Base-by-base conservation (phyloP, 2,888 invertebrate genomes). In the Orthosia cruda region DNA sequence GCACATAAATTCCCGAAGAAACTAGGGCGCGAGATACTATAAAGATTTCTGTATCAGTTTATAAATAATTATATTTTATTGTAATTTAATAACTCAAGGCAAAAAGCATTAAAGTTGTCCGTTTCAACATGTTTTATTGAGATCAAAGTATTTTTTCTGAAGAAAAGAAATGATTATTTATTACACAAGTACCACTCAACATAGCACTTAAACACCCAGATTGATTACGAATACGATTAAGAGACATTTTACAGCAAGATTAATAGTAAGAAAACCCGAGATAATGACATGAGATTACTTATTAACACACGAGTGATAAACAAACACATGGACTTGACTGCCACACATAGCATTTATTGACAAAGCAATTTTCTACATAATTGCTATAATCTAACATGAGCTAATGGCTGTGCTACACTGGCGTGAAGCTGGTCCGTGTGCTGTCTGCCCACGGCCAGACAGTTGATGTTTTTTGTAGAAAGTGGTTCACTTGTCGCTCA, bases 391-490 rank as follows among this genome's bases (percentile, higher is more conserved):
- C 3, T 12, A 26, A 12, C 16, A 13, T 12, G 45, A 54, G 64
- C 26, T 69, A 47, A 77, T 45, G 54, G 16, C 65, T 63, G 23
- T 5, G 64, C 50, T 50, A 40, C 65, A 71, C 52, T 16, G 15
- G 54, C 49, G 26, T 58, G 61, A 45, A 62, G 65, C 54, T 59
- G 68, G 65, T 49, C n/a, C 23, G 50, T 58, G 55, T 58, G 75
- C 16, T 26, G 50, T 58, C 61, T 58, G 75, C 65, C 65, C 55
- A n/a, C 73, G 61, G 68, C 47, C 54, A 78, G 57, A 32, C 32
- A 57, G 23, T 64, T 67, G 63, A 67, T 81, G 61, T 84, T 84
- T 83, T 83, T 71, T 71, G 63, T 84, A 81, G 85, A 82, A 82
- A 82, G 82, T 81, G 72, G 70, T 58, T 64, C 71, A 81, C 52